Base-by-base conservation (phyloP, 1,140 invertebrate genomes). In the Neelides sp. region DNA sequence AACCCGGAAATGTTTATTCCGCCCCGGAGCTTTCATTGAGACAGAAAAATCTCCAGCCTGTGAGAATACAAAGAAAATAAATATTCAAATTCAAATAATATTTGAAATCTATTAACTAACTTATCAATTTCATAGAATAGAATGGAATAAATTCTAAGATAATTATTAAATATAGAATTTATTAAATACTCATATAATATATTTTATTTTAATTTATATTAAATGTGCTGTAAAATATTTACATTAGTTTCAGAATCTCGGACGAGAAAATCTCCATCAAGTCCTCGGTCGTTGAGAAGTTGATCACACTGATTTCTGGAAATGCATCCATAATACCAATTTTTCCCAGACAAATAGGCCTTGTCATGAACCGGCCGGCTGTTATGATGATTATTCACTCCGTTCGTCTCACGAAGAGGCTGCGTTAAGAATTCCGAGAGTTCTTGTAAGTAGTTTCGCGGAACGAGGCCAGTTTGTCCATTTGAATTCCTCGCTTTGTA, bases 1-100 rank as follows among this genome's bases (percentile, higher is more conserved):
- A 55, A 99, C 92, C 64, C 94, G 81, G 73, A 99, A 98, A 71
- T 99, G 95, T 69, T 98, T 98, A 72, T 98, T 98, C 52, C 93
- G 82, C 27, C 86, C 87, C 41, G 89, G 85, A 37, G 94, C 95
- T 74, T 98, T 98, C 61, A 99, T 73, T 26, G 94, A 97, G 58
- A 98, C 93, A 30, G 94, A 98, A 70, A 86, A 97, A 71, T 98
- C 94, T 51, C 94, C 95, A 73, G 90, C 82, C 93, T 97, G 69
- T 17, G n/a, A 74, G 73, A n/a, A n/a, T n/a, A n/a, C n/a, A n/a
- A n/a, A 64, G 57, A 55, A 59, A 53, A 51, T 54, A 20, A 43
- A 30, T 46, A 23, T 22, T 13, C n/a, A n/a, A n/a, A n/a, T n/a
- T n/a, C n/a, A n/a, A n/a, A n/a, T n/a, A n/a, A n/a, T n/a, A n/a